Base-by-base conservation (phyloP, 2,113 vertebrate genomes). In the Phyllostomus hastatus region DNA sequence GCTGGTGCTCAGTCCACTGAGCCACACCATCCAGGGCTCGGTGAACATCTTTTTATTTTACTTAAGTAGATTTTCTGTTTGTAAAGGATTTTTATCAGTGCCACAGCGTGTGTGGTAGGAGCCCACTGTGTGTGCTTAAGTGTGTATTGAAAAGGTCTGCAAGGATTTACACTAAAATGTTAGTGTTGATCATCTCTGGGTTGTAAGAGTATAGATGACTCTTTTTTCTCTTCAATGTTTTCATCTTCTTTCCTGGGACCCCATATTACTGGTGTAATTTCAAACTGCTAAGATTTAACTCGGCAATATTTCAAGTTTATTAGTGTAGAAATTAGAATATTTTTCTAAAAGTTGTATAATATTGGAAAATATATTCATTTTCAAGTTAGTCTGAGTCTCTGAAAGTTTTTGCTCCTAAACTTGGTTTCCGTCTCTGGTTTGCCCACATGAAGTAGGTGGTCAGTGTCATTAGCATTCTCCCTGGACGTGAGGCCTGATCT, bases 401-500 rank as follows among this genome's bases (percentile, higher is more conserved):
- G 83, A 26, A 95, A 91, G 15, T 24, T 75, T 95, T 83, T 72
- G 31, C 14, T 89, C 15, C 16, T 88, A 54, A 84, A 64, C 66
- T 93, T 80, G 43, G 20, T 91, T 90, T 31, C 35, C 41, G 11
- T 41, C 46, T 95, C 41, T 93, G 26, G 10, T 67, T 93, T 95
- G 64, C 38, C 43, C 46, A 31, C 12, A 16, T 87, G 61, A 94
- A 96, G 52, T 41, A 97, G 76, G 43, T 94, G 70, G 54, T 97
- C 88, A 38, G 20, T 94, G 52, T 95, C 88, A 69, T 81, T 98
- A 97, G 50, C 20, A 46, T 81, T 96, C 79, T 96, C 10, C 38
- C 52, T 95, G 97, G 67, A 96, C 93, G 57, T 94, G 94, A 94
- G 96, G 80, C 92, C 70, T 91, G 97, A 94, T 98, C 95, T 98